Base-by-base conservation (phyloP, 2,888 invertebrate genomes). In the Acleris literana region DNA sequence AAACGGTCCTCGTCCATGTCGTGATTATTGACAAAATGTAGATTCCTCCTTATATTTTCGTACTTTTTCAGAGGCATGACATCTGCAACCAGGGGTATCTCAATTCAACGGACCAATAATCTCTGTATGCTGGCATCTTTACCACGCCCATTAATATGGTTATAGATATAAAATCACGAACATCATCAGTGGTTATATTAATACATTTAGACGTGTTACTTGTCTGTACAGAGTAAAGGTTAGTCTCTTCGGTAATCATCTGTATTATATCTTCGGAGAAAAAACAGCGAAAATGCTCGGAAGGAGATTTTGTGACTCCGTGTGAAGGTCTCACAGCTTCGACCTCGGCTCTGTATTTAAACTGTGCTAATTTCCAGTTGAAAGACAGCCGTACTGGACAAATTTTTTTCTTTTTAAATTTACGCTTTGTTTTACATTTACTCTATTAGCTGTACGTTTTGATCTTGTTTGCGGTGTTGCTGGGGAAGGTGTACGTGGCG, bases 81-180 rank as follows among this genome's bases (percentile, higher is more conserved):
- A n/a, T 52, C 22, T 53, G 44, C 53, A 52, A 44, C 17, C 7
- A 17, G 43, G 52, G n/a, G 18, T 53, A 54, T 17, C 62, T 54
- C 29, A 6, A 46, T 29, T 55, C 46, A 43, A 5, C 16, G 18
- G 46, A 54, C 62, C 62, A 54, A 39, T 62, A 54, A 52, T 61
- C 60, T 52, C 20, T 16, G 11, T 62, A 62, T 5, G 54, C 11
- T n/a, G 62, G 55, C 62, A 62, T 62, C 7, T 22, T 16, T 1
- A 54, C 62, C n/a, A 62, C 43, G 1, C 62, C 62, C 62, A 62
- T 54, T 17, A 48, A 53, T 17, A 54, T 13, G n/a, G 52, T 53
- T 13, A 62, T 62, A 7, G 62, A 48, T n/a, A 62, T 18, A 48
- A 62, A 62, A 16, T 55, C 44, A 29, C n/a, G 43, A 25, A 55